Evolutionary conservation across 2,113 vertebrate species (phyloP), one percentile per base, ranked within the genome.

Genomic region (Paedocypris sp.): DNA sequence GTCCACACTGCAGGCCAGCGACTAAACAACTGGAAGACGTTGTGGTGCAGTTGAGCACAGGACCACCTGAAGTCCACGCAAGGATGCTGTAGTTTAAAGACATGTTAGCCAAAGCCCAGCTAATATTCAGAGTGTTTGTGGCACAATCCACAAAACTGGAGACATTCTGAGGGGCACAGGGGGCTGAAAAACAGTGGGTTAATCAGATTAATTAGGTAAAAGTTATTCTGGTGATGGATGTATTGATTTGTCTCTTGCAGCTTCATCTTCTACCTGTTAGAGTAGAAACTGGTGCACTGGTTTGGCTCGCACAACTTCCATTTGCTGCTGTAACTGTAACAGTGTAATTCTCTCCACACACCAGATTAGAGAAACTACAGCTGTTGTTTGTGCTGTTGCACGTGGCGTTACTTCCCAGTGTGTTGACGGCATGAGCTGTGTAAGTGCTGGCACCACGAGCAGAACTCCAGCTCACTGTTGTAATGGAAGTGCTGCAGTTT

Each of bases 211-310:
- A n/a, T n/a, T n/a, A n/a, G n/a, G n/a, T n/a, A n/a, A n/a, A n/a
- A n/a, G n/a, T n/a, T n/a, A n/a, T n/a, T n/a, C n/a, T n/a, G n/a
- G n/a, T n/a, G n/a, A n/a, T n/a, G n/a, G n/a, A n/a, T n/a, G n/a
- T n/a, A n/a, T n/a, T n/a, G n/a, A n/a, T n/a, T n/a, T n/a, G n/a
- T n/a, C n/a, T n/a, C n/a, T n/a, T n/a, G n/a, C n/a, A n/a, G n/a
- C n/a, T n/a, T n/a, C n/a, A n/a, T n/a, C n/a, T n/a, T n/a, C n/a
- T 76, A 88, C 87, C 84, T 75, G 83, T 70, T 11, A 78, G 58
- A 22, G 66, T 26, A 6, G 2, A 71, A 60, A 72, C 19, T 3
- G 74, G 19, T 41, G 76, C 0, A 16, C 81, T 85, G 28, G 63
- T 45, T 41, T 52, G 15, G 66, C 84, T 82, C 51, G 15, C 19